A percentile compares a stretch with the other conserved stretches of the same genome.
phyloP scores from a whole-genome alignment of 2,113 vertebrate species.

The Perognathus longimembris region DNA sequence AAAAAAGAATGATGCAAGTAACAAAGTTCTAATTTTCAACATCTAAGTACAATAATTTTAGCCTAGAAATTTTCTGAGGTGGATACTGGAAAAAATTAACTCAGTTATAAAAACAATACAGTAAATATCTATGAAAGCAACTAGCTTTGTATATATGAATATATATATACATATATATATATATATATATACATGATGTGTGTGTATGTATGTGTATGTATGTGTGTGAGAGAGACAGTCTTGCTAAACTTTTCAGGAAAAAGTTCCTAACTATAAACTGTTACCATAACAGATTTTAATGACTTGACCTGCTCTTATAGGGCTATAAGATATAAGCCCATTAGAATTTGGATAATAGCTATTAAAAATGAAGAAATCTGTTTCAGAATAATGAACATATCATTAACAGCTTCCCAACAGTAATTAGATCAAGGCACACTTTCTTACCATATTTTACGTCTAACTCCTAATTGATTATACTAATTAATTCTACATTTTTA shows the following conservation, averaged over 20 bases:
- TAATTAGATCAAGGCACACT: neutral
- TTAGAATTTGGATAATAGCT: neutral
- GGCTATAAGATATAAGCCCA: neutral
- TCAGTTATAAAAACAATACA: neutral
- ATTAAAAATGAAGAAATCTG: conserved; percentile 33
- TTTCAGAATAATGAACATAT: neutral
- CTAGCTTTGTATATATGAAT: neutral
- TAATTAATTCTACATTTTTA: conserved; percentile 13
- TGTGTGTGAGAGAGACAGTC: too few relatives aligned
- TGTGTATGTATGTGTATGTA: too few relatives aligned
- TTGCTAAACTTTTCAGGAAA: conserved; percentile 15
- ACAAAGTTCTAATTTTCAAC: neutral
- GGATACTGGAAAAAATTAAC: neutral
- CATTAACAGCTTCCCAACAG: neutral
- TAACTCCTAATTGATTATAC: neutral
- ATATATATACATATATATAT: too few relatives aligned
- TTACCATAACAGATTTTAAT: neutral
- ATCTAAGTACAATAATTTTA: conserved; percentile 5
- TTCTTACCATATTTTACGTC: neutral
- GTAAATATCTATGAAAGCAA: conserved; percentile 3
- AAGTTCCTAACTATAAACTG: neutral
- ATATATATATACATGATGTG: too few relatives aligned
- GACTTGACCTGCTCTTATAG: neutral
- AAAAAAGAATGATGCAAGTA: neutral
- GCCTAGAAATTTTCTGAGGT: conserved; percentile 2